A percentile compares a stretch with the other conserved stretches of the same genome.
Conservation (phyloP, 2,888 invertebrate genomes). For the Hydrotaea cyrtoneurina region DNA sequence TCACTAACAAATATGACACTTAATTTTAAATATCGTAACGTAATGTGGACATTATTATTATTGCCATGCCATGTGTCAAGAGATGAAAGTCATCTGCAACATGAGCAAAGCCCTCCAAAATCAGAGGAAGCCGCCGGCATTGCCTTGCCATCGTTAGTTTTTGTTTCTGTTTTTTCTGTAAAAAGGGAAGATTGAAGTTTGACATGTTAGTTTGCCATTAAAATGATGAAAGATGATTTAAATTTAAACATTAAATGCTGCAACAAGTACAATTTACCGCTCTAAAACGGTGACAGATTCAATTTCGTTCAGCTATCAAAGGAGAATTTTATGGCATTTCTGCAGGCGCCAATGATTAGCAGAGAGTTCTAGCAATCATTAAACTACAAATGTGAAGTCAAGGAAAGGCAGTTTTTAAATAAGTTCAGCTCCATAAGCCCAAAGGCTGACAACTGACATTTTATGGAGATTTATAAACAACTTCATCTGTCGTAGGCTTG, state of each 20-base stretch:
- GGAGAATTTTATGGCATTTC: neutral
- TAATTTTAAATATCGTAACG: conserved; percentile 71
- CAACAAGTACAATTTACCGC: neutral
- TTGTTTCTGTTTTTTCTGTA: neutral
- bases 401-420: too few relatives aligned
- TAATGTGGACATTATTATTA: conserved; percentile 65
- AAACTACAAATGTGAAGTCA: neutral
- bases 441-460: too few relatives aligned
- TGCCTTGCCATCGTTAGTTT: neutral
- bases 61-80: conserved; percentile 63
- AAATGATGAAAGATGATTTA: conserved; percentile 49
- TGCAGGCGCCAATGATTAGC: neutral
- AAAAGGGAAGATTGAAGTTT: conserved; percentile 57
- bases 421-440: too few relatives aligned
- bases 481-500: too few relatives aligned
- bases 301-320: conserved; percentile 16
- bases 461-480: too few relatives aligned
- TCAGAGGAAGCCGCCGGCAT: conserved; percentile 4
- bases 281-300: neutral
- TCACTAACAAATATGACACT: conserved; percentile 71
- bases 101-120: neutral
- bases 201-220: conserved; percentile 63
- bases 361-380: neutral
- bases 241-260: conserved; percentile 35
- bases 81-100: conserved; percentile 58